A percentile compares a stretch with the other conserved stretches of the same genome.
These are phyloP conservation scores for Lucilia sericata DNA, from an alignment of 1,140 invertebrate species.

Conservation along the genomic window DNA sequence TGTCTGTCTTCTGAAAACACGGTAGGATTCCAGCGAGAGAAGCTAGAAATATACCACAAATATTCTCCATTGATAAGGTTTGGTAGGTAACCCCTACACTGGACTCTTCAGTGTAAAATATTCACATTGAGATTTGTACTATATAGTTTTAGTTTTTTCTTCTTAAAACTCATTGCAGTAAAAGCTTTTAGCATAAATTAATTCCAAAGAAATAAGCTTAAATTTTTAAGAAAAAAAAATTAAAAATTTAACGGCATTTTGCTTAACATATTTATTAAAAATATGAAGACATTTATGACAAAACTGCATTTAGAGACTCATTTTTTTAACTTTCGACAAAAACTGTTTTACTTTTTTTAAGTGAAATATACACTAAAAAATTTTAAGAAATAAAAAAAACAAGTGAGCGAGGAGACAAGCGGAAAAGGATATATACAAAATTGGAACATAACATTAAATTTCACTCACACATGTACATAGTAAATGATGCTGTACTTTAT, in stretches of 20 bases:
- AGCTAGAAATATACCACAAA: too few species aligned
- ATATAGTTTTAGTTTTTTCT: too few species aligned
- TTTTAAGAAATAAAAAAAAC: neutral
- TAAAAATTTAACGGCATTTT: neutral
- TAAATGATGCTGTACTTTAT: constrained; percentile 4
- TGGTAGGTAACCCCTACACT: too few species aligned
- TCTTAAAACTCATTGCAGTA: too few species aligned
- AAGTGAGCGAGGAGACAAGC: neutral
- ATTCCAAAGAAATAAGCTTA: too few species aligned
- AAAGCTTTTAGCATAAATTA: too few species aligned
- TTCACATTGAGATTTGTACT: too few species aligned
- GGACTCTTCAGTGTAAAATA: too few species aligned
- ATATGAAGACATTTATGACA: neutral
- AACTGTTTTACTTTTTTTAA: neutral
- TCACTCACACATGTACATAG: constrained; percentile 26
- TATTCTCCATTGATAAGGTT: too few species aligned
- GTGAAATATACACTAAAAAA: neutral
- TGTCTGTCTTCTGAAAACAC: too few species aligned
- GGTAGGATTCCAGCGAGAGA: too few species aligned
- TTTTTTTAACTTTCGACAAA: neutral
- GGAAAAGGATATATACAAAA: neutral
- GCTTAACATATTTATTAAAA: neutral
- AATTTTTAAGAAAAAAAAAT: neutral
- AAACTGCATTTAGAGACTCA: neutral
- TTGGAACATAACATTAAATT: constrained; percentile 10